phyloP scores from a whole-genome alignment of 2,113 vertebrate genomes.

The Scolopax mira region DNA sequence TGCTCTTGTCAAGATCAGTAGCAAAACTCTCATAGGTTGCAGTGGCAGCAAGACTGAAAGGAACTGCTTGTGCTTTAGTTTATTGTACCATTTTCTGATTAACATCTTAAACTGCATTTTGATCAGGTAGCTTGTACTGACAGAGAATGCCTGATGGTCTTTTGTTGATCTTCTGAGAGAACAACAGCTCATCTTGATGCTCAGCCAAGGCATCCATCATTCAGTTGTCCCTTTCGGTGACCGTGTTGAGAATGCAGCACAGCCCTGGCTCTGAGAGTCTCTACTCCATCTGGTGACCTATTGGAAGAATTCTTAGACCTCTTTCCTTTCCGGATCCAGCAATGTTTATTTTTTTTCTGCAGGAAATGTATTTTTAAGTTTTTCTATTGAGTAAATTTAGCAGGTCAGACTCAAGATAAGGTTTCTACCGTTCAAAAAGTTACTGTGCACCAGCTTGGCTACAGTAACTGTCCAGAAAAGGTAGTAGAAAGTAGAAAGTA shows the following conservation, averaged over 20 bases:
- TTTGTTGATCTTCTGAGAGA: conserved; percentile 21
- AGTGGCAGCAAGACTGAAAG: neutral
- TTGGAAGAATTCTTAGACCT: neutral
- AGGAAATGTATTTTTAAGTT: neutral
- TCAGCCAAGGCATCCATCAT: conserved; percentile 19
- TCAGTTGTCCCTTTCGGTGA: neutral
- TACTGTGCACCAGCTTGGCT: neutral
- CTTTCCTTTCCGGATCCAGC: neutral
- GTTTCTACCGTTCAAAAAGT: neutral
- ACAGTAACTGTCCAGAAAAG: neutral
- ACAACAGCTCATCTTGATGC: conserved; percentile 17
- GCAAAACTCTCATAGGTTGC: neutral
- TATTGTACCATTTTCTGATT: conserved; percentile 34
- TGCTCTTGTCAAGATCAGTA: neutral
- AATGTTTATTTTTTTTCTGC: neutral
- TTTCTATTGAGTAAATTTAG: neutral
- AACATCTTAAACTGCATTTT: conserved; percentile 27
- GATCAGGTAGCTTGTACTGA: neutral
- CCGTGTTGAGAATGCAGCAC: neutral
- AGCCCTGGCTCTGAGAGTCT: neutral
- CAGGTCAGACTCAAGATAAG: neutral
- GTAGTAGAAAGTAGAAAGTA: neutral
- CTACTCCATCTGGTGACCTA: neutral
- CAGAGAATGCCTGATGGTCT: neutral
- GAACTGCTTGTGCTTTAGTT: neutral